A percentile compares a stretch with the other conserved stretches of the same genome.
Conservation (phyloP, 1,140 invertebrate species). For the Amyelois transitella region DNA sequence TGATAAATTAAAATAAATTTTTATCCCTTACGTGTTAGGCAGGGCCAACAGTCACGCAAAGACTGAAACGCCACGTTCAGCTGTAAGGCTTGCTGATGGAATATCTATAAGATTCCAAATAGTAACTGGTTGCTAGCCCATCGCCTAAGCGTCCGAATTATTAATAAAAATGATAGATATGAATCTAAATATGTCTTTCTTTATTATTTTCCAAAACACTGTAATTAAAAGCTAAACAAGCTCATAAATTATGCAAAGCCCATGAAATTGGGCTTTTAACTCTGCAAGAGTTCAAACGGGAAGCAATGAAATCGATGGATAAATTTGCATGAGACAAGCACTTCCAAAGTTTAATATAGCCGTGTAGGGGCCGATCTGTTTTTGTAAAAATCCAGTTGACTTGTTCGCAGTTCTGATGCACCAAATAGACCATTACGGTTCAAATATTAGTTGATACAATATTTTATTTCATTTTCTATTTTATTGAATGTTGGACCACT, state of each 20-base stretch:
- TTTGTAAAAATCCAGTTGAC: constrained; percentile 10
- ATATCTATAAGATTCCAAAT: too few relatives aligned
- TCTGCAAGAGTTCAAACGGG: constrained; percentile 17
- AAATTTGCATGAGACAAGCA: constrained; percentile 37
- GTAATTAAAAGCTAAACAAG: not conserved
- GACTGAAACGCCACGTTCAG: too few relatives aligned
- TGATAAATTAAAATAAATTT: too few relatives aligned
- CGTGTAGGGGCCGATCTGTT: constrained; percentile 19
- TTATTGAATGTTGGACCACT: not conserved
- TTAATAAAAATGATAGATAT: too few relatives aligned
- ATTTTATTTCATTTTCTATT: not conserved
- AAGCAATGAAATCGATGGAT: constrained; percentile 28
- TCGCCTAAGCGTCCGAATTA: too few relatives aligned
- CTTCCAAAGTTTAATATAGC: constrained; percentile 30
- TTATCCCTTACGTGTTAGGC: too few relatives aligned
- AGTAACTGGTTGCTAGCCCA: too few relatives aligned
- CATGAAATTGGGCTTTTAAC: constrained; percentile 9
- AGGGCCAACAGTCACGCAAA: too few relatives aligned
- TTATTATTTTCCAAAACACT: not conserved
- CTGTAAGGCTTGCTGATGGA: too few relatives aligned
- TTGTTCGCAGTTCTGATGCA: constrained; percentile 1
- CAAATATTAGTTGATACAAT: not conserved
- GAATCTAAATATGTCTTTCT: too few relatives aligned
- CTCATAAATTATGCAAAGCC: not conserved
- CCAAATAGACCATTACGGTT: not conserved